These are phyloP conservation scores for Diaphora mendica DNA, from an alignment of 2,888 invertebrate genomes.

Conservation along the genomic window DNA sequence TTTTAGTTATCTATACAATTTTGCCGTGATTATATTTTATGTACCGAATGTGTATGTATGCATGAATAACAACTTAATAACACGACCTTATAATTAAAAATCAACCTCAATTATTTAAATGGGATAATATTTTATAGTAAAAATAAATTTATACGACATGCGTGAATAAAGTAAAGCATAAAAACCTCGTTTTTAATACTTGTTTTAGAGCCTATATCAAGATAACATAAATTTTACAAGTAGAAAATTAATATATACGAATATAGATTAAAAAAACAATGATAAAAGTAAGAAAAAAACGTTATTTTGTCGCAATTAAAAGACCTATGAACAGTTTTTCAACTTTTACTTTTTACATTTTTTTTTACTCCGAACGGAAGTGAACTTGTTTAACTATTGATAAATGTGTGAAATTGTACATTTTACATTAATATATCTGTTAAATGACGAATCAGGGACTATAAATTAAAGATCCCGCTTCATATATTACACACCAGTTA, in stretches of 20 bases:
- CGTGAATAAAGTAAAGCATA: conserved; percentile 8
- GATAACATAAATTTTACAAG: conserved; percentile 7
- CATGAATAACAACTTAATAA: background rate
- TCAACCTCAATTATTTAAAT: background rate
- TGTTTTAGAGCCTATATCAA: conserved; percentile 8
- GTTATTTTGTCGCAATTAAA: conserved; percentile 51
- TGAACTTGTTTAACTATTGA: conserved; percentile 48
- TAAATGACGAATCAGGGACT: conserved; percentile 31
- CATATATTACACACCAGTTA: conserved; percentile 39
- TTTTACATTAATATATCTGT: conserved; percentile 55
- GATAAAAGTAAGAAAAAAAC: conserved; percentile 25
- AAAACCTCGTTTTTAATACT: conserved; percentile 10
- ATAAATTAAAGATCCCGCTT: conserved; percentile 41
- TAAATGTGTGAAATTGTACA: conserved; percentile 60
- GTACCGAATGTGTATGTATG: background rate
- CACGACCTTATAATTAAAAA: background rate
- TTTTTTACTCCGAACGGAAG: conserved; percentile 55
- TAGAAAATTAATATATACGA: conserved; percentile 30
- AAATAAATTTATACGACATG: conserved; percentile 15
- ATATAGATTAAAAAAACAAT: conserved; percentile 14
- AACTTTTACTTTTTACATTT: conserved; percentile 48
- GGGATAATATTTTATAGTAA: conserved; percentile 1
- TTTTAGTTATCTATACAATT: background rate
- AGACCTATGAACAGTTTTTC: conserved; percentile 27
- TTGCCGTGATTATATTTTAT: background rate